Percentiles rank a stretch among this genome's conserved stretches.
These are phyloP conservation scores for Barnardius zonarius DNA, from an alignment of 2,113 vertebrate genomes.

Conservation along the genomic window DNA sequence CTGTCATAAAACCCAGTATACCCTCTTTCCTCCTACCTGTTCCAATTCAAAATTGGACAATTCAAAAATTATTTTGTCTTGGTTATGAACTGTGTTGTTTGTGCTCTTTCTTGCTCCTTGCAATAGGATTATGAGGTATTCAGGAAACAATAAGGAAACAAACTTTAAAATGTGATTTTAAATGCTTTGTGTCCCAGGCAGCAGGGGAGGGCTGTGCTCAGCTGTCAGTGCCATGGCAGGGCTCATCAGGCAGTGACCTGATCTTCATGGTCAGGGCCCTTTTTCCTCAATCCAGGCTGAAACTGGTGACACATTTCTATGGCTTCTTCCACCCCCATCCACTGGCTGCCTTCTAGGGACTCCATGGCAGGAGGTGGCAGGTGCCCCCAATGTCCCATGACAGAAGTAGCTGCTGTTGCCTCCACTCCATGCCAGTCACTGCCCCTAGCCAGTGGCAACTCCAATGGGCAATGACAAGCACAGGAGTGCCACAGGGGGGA, in stretches of 20 bases:
- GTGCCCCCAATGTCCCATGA: background rate
- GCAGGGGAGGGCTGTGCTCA: background rate
- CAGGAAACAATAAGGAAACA: background rate
- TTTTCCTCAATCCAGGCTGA: background rate
- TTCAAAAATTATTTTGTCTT: background rate
- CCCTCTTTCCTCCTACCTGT: background rate
- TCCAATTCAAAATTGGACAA: too few relatives aligned
- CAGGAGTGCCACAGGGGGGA: fast-evolving
- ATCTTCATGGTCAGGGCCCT: background rate
- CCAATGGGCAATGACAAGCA: background rate
- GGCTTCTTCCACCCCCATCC: background rate
- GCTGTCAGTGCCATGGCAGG: background rate
- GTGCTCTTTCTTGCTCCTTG: background rate
- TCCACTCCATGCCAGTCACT: background rate
- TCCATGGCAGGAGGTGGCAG: background rate
- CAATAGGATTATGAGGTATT: background rate
- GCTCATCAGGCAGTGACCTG: background rate
- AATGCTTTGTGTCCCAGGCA: background rate
- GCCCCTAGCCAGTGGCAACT: background rate
- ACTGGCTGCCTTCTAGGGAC: background rate
- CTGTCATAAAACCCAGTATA: background rate
- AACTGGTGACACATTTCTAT: background rate
- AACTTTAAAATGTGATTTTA: background rate
- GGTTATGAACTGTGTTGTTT: background rate
- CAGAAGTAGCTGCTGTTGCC: background rate